Evolutionary conservation across 2,797 vertebrate species (phyloP), one percentile per base, ranked within the genome.

Genomic region (Petrocephalus sullivani): DNA sequence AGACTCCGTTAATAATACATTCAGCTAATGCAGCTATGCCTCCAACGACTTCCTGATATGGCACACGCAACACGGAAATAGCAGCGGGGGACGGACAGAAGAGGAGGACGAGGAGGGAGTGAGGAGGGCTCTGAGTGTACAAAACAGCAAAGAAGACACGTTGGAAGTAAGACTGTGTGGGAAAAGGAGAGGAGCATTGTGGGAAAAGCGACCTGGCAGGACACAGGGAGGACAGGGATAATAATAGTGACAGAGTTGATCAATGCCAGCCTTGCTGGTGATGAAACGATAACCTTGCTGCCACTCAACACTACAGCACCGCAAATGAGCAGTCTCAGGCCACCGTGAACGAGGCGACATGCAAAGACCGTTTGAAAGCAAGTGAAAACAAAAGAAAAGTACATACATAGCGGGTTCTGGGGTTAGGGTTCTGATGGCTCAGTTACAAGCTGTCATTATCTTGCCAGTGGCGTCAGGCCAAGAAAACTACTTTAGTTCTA

Each of bases 1-100:
- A 92, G 92, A 87, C 37, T 83, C 89, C 93, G 95, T 95, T 92
- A 95, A 95, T 95, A 95, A 95, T 95, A 91, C 88, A 95, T 94
- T 61, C 87, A 90, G 91, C 94, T 95, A 95, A 95, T 95, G 95
- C 92, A 94, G 91, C 92, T 67, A 89, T 90, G 93, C 93, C 92
- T 89, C 91, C 90, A 94, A 92, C 91, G 92, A 61, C 46, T 54
- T 89, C 82, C 85, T 61, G 92, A 93, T 92, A 91, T 92, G 91
- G 91, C 88, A 46, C 90, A 67, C 90, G 33, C 60, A 82, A 90
- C 86, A 88, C 91, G 90, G 86, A 90, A 87, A 12, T 58, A 14
- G 57, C 58, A 33, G 51, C 16, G 49, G 61, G 54, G 61, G 19
- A 28, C 53, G 46, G 81, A 33, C n/a, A 81, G 81, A 88, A 58